These are phyloP conservation scores for Anseranas semipalmata DNA, from an alignment of 2,113 vertebrate genomes.

Conservation along the genomic window DNA sequence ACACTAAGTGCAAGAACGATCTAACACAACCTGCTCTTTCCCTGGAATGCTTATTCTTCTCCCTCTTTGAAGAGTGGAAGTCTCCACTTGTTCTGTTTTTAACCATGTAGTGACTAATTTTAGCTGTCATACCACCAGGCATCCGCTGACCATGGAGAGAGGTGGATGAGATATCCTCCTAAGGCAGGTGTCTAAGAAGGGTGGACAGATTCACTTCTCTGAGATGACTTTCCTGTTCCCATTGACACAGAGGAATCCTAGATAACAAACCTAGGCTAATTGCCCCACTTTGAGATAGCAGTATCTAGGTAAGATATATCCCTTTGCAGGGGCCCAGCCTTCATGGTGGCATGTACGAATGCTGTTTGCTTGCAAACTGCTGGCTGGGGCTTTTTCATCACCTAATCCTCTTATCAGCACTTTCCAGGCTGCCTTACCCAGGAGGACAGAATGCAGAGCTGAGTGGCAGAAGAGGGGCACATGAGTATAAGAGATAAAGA, in stretches of 20 bases:
- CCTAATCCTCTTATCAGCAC: conserved; percentile 6
- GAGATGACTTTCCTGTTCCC: neutral
- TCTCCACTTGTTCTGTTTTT: conserved; percentile 8
- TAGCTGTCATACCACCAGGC: neutral
- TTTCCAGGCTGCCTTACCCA: neutral
- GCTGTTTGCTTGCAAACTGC: neutral
- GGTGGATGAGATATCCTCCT: neutral
- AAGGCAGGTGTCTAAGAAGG: neutral
- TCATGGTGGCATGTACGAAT: neutral
- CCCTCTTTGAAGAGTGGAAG: neutral
- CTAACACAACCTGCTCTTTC: neutral
- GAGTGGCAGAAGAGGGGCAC: neutral
- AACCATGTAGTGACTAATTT: neutral
- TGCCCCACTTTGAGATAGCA: neutral
- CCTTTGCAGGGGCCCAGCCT: neutral
- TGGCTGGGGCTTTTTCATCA: neutral
- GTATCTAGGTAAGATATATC: neutral
- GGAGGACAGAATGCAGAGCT: neutral
- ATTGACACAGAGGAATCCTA: neutral
- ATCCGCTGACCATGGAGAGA: neutral
- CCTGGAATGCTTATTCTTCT: neutral
- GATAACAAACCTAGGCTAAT: neutral
- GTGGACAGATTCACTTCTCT: neutral
- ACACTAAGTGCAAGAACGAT: neutral
- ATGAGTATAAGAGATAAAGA: neutral